Evolutionary conservation across 2,888 invertebrate genomes (phyloP).

Genomic region (Sabellastarte sp.): DNA sequence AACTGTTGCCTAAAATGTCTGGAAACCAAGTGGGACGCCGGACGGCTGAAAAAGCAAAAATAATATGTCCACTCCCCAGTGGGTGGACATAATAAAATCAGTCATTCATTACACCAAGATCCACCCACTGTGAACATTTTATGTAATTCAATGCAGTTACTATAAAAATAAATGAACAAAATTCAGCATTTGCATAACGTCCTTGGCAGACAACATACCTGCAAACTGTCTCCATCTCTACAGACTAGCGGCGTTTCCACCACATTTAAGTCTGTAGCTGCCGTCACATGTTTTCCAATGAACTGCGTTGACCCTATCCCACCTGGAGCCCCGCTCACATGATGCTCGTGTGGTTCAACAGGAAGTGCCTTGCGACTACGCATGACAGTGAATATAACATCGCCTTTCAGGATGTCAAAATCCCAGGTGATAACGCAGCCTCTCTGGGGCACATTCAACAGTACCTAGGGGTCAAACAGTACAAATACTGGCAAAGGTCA

Average conservation of each 20-base stretch:
- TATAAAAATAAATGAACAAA: too few relatives aligned
- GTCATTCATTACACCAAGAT: too few relatives aligned
- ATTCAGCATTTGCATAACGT: too few relatives aligned
- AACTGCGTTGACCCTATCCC: slow-evolving; percentile 54
- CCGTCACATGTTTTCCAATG: slow-evolving; percentile 65
- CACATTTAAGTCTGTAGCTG: slow-evolving; percentile 75
- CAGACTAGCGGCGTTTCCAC: slow-evolving; percentile 82
- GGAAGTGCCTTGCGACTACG: slow-evolving; percentile 49
- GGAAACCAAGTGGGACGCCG: too few relatives aligned
- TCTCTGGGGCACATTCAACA: slow-evolving; percentile 77
- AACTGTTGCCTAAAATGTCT: too few relatives aligned
- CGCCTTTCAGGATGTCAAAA: slow-evolving; percentile 88
- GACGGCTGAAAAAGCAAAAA: too few relatives aligned
- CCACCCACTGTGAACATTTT: too few relatives aligned
- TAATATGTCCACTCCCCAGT: too few relatives aligned
- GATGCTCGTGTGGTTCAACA: slow-evolving; percentile 49
- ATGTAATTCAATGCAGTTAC: too few relatives aligned
- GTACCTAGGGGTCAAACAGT: slow-evolving; percentile 53
- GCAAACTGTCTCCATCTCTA: slow-evolving; percentile 90
- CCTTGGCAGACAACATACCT: too few relatives aligned
- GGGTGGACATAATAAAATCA: too few relatives aligned
- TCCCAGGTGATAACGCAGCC: slow-evolving; percentile 95
- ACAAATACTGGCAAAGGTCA: too few relatives aligned
- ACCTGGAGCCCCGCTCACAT: slow-evolving; percentile 47
- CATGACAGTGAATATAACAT: slow-evolving; percentile 80